Evolutionary conservation across 2,888 invertebrate genomes (phyloP), one percentile per base, ranked within the genome.

Genomic region (Pammene fasciana): DNA sequence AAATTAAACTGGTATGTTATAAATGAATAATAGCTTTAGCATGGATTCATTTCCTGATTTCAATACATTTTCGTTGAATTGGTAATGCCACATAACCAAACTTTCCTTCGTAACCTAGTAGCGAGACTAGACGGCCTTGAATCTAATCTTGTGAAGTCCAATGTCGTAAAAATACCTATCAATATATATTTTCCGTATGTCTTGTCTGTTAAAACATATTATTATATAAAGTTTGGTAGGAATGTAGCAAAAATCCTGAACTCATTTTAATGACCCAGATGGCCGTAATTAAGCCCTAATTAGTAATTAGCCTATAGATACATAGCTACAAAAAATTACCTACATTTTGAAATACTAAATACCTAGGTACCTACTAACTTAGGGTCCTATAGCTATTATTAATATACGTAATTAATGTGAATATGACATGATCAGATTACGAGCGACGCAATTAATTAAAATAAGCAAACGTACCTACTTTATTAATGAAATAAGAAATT

Each of bases 91-190:
- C 83, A 84, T 90, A 90, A 91, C 90, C 90, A 82, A 85, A 90
- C 89, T 87, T 90, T 87, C 82, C 79, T 84, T 81, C 79, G 78
- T 80, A 74, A 72, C 73, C 74, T 76, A 76, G 79, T 79, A 41
- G 55, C 72, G 41, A 84, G 83, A 85, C 87, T 80, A 88, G 87
- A 86, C 89, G 91, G 87, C 92, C 92, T 92, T 92, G 92, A 90
- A 83, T 90, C 89, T 91, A 92, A 91, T 92, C 89, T 90, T 86
- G 89, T 88, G 85, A 86, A 87, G 85, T 88, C 71, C 89, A 91
- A 89, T 90, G 90, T 88, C 89, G 80, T 84, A 83, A 85, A 83
- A 85, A 86, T 88, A 87, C 87, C 86, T 85, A 86, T n/a, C n/a
- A n/a, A n/a, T n/a, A n/a, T 84, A 79, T 84, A 81, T 57, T 55